These are phyloP conservation scores for Drosophila burlai DNA, from an alignment of 1,140 invertebrate genomes.

Conservation along the genomic window DNA sequence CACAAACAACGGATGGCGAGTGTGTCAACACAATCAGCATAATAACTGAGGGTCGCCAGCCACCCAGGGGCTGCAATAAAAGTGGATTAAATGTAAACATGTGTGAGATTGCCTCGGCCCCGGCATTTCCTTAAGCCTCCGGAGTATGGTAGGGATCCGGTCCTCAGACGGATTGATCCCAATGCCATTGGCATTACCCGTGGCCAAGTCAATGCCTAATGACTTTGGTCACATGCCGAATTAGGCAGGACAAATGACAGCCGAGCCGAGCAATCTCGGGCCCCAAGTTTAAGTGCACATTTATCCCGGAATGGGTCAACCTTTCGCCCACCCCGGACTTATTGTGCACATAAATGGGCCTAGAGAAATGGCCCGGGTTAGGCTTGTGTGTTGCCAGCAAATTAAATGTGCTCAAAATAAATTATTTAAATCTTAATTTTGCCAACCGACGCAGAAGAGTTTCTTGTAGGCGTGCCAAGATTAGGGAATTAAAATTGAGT, in stretches of 20 bases:
- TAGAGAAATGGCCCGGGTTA: conserved; percentile 16
- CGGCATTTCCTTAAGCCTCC: conserved; percentile 33
- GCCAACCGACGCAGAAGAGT: conserved; percentile 1
- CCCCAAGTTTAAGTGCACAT: conserved; percentile 45
- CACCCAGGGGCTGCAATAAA: conserved; percentile 60
- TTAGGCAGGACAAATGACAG: conserved; percentile 65
- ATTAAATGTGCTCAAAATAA: conserved; percentile 55
- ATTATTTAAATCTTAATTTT: conserved; percentile 62
- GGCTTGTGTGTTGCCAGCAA: conserved; percentile 46
- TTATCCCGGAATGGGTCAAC: conserved; percentile 33
- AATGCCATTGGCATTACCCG: conserved; percentile 30
- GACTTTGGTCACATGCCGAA: conserved; percentile 71
- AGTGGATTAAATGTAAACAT: conserved; percentile 79
- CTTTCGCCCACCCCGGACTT: conserved; percentile 20
- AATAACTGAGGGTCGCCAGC: conserved; percentile 64
- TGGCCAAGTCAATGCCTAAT: conserved; percentile 66
- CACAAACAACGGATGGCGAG: conserved; percentile 26
- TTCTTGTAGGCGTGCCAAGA: neutral
- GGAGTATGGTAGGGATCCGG: neutral
- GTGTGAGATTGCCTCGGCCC: conserved; percentile 47
- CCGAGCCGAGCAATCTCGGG: conserved; percentile 35
- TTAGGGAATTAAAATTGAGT: conserved; percentile 3
- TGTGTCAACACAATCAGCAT: conserved; percentile 81
- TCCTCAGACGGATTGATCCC: conserved; percentile 60
- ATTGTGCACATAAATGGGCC: conserved; percentile 25